Conservation (phyloP, 2,888 invertebrate species). For the Chorisops tibialis region DNA sequence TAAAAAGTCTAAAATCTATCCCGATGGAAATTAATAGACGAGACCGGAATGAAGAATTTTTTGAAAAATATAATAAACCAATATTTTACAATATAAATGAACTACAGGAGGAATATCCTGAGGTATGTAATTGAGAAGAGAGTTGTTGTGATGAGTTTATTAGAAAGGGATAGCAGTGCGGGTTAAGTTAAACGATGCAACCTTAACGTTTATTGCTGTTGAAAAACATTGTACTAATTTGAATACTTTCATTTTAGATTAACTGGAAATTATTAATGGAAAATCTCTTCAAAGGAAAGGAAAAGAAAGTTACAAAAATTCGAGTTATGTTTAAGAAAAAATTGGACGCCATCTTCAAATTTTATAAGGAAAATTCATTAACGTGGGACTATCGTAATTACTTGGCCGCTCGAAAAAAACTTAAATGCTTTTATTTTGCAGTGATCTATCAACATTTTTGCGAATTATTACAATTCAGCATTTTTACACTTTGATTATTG, state of each 20-base stretch:
- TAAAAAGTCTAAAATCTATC: background rate
- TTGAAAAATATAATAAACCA: background rate
- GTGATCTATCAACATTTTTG: conserved; percentile 14
- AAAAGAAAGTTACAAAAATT: conserved; percentile 6
- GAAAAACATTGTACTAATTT: too few relatives aligned
- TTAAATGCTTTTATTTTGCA: conserved; percentile 7
- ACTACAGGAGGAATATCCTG: conserved; percentile 22
- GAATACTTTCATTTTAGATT: conserved; percentile 8
- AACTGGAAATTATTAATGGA: conserved; percentile 23
- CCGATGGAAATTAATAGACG: background rate
- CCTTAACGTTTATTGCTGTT: too few relatives aligned
- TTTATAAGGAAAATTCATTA: conserved; percentile 5
- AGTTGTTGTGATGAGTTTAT: too few relatives aligned
- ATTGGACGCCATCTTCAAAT: conserved; percentile 23
- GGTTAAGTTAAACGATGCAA: too few relatives aligned
- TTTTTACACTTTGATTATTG: conserved; percentile 16
- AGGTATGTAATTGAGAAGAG: too few relatives aligned
- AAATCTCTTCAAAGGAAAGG: conserved; percentile 16
- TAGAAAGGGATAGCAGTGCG: too few relatives aligned
- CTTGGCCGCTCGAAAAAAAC: background rate
- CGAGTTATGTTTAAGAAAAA: conserved; percentile 22
- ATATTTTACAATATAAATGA: conserved; percentile 14
- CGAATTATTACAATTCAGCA: conserved; percentile 20
- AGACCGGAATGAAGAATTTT: conserved; percentile 2
- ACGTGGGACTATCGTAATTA: conserved; percentile 6